phyloP scores from a whole-genome alignment of 2,113 vertebrate species.

The Fukomys damarensis region DNA sequence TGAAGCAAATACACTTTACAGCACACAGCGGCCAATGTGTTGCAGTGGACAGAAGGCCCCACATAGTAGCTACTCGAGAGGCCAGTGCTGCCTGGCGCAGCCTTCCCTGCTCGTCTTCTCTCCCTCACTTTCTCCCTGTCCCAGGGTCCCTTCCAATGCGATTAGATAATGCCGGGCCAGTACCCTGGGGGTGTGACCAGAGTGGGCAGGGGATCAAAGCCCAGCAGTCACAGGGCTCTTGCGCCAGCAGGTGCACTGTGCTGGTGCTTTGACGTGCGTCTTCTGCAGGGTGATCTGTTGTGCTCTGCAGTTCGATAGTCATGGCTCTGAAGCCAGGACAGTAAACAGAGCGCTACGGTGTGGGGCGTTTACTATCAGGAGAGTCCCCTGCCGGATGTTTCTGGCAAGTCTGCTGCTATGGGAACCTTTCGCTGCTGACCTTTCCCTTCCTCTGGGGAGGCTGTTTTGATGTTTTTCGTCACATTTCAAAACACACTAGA shows the following conservation, averaged over 20 bases:
- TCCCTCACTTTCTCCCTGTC: neutral
- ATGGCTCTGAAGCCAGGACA: conserved; percentile 48
- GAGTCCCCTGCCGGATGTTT: neutral
- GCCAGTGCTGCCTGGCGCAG: fast-evolving
- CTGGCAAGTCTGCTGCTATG: neutral
- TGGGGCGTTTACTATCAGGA: fast-evolving
- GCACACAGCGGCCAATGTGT: neutral
- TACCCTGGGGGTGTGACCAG: fast-evolving
- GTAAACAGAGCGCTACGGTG: conserved; percentile 13
- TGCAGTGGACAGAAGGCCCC: neutral
- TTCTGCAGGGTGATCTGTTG: neutral
- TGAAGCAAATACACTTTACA: no score
- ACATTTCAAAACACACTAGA: neutral
- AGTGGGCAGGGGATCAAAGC: neutral
- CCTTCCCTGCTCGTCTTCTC: neutral
- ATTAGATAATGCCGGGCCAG: neutral
- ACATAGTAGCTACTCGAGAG: neutral
- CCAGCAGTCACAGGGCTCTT: neutral
- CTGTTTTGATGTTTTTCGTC: neutral
- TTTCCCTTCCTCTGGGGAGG: neutral
- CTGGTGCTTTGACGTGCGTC: conserved; percentile 37
- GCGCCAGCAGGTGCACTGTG: neutral
- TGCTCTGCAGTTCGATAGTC: conserved; percentile 9
- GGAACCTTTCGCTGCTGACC: conserved; percentile 35
- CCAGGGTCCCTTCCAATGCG: neutral